These are phyloP conservation scores for Bothrops jararaca DNA, from an alignment of 2,113 vertebrate species.

Conservation along the genomic window DNA sequence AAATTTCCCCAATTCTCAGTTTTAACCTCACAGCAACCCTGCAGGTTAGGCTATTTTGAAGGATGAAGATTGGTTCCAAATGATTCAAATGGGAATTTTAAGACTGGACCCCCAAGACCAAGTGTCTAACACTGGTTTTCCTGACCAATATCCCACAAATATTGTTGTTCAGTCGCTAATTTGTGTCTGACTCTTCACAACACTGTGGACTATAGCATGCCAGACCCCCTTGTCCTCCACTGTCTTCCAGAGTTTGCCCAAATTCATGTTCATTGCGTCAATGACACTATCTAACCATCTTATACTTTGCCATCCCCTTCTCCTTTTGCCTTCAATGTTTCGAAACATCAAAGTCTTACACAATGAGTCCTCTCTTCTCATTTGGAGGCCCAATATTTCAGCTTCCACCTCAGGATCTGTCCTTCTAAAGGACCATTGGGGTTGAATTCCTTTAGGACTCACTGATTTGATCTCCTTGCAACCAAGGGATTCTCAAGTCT, in stretches of 20 bases:
- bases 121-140: background rate
- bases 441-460: background rate
- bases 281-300: background rate
- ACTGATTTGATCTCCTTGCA: background rate
- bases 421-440: background rate
- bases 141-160: background rate
- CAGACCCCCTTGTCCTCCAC: background rate
- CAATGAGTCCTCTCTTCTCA: background rate
- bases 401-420: background rate
- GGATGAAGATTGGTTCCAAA: background rate
- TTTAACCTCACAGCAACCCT: background rate
- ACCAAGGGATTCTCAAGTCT: background rate
- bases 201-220: background rate
- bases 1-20: background rate
- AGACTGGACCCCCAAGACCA: background rate
- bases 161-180: background rate
- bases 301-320: background rate
- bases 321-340: background rate
- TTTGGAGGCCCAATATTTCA: background rate
- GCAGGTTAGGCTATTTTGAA: background rate
- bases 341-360: background rate
- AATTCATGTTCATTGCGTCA: background rate
- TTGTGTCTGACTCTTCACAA: background rate
- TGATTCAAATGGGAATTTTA: background rate
- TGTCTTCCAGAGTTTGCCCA: background rate